Conservation (phyloP, 37 sponge, comb jelly and placozoan genomes). For the Beroe forskalii region DNA sequence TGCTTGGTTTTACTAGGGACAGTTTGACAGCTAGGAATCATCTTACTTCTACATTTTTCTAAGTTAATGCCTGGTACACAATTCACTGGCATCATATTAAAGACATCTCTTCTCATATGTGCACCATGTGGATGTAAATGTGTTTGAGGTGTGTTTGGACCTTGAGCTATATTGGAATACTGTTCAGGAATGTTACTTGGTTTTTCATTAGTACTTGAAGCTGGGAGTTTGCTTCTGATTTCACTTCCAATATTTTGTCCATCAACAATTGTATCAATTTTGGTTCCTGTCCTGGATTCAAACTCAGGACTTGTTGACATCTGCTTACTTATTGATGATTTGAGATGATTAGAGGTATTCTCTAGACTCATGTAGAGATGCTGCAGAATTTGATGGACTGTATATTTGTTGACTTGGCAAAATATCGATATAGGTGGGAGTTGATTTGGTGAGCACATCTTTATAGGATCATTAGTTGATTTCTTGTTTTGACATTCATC, state of each 20-base stretch:
- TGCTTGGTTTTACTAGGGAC: too few relatives aligned
- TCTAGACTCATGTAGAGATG: conserved; percentile 13
- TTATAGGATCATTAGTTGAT: neutral
- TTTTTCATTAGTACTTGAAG: too few relatives aligned
- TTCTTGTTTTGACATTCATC: neutral
- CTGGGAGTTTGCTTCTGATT: too few relatives aligned
- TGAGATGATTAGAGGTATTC: neutral
- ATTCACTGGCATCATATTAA: neutral
- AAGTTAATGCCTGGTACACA: neutral
- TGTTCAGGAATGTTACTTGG: too few relatives aligned
- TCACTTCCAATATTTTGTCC: too few relatives aligned
- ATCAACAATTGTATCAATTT: too few relatives aligned
- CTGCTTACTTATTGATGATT: neutral
- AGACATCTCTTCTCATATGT: neutral
- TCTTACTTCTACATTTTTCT: neutral
- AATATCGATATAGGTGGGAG: conserved; percentile 55
- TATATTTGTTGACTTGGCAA: conserved; percentile 42
- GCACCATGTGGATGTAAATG: too few relatives aligned
- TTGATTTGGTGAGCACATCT: neutral
- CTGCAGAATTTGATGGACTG: conserved; percentile 26
- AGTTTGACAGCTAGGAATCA: too few relatives aligned
- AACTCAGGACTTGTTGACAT: neutral
- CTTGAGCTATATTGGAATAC: too few relatives aligned
- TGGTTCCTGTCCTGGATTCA: too few relatives aligned
- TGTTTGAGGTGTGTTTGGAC: too few relatives aligned